These are phyloP conservation scores for Botrylloides violaceus DNA, from an alignment of 23 tunicate genomes.

Conservation along the genomic window DNA sequence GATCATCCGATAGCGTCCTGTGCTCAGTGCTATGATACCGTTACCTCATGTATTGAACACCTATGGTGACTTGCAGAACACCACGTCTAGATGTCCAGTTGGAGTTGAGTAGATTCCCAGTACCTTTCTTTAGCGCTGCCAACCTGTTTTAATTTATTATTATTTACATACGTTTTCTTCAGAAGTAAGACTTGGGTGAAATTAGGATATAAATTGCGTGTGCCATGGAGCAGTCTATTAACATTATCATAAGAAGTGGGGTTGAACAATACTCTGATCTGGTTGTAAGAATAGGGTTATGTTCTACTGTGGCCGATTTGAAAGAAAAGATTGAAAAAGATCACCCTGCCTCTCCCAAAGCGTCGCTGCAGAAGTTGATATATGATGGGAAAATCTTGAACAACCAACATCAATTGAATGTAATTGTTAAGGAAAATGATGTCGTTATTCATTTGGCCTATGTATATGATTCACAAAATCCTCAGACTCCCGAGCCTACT, in stretches of 20 bases:
- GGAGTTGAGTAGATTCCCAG: too few relatives aligned
- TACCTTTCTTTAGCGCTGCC: too few relatives aligned
- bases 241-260: not conserved
- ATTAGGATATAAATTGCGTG: too few relatives aligned
- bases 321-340: slow-evolving; percentile 1
- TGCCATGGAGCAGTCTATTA: not conserved
- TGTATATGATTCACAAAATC: not conserved
- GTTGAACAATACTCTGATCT: not conserved
- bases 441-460: slow-evolving; percentile 2
- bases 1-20: too few relatives aligned
- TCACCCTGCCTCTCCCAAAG: slow-evolving; percentile 5
- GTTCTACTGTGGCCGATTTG: not conserved
- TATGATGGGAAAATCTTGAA: slow-evolving; percentile 3
- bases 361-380: slow-evolving; percentile 1
- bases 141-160: too few relatives aligned
- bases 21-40: too few relatives aligned
- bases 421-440: not conserved
- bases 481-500: not conserved
- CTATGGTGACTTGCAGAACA: too few relatives aligned
- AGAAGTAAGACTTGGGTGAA: too few relatives aligned
- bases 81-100: too few relatives aligned
- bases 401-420: not conserved
- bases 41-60: too few relatives aligned
- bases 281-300: not conserved
- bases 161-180: too few relatives aligned